Base-by-base conservation (phyloP, 2,888 invertebrate species). In the Platycnemis pennipes region DNA sequence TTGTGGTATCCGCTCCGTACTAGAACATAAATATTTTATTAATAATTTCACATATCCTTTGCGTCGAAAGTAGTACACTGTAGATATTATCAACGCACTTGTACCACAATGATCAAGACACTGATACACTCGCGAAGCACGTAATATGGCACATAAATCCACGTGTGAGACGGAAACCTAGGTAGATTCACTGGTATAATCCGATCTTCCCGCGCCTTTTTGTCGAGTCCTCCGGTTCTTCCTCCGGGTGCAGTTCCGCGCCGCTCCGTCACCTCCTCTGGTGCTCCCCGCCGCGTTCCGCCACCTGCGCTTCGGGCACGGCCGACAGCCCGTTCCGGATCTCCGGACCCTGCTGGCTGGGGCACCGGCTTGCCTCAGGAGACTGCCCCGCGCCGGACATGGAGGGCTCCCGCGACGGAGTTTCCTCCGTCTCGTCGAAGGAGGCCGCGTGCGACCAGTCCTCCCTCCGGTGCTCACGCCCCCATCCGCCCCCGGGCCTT, bases 361-460 rank as follows among this genome's bases (percentile, higher is more conserved):
- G 77, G 37, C 77, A 77, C 31, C 37, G 77, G 31, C 77, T 37
- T 1, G 77, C 77, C 37, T 77, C 77, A 1, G 77, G 77, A 1
- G 77, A 77, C 37, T 77, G 77, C 77, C 77, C n/a, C 63, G n/a
- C n/a, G 26, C 63, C 77, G 77, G 77, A 31, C 31, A 77, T 37
- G 8, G 77, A 77, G 11, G 77, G 77, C 11, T 77, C 77, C 77
- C 77, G 31, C 31, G 77, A 77, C 11, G 77, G 77, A 7, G 77
- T 37, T 37, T 77, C 77, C 77, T 77, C 77, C n/a, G 77, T 77
- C 77, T 77, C 77, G 77, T 77, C 77, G 77, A 77, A 77, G 77
- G 77, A 77, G 8, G 77, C 77, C 77, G 77, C 77, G 77, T 77
- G 77, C 77, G 77, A 31, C 77, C 77, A 77, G 31, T 77, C 77